These are phyloP conservation scores for Heliconius hewitsoni DNA, from an alignment of 1,140 invertebrate genomes.

Conservation along the genomic window DNA sequence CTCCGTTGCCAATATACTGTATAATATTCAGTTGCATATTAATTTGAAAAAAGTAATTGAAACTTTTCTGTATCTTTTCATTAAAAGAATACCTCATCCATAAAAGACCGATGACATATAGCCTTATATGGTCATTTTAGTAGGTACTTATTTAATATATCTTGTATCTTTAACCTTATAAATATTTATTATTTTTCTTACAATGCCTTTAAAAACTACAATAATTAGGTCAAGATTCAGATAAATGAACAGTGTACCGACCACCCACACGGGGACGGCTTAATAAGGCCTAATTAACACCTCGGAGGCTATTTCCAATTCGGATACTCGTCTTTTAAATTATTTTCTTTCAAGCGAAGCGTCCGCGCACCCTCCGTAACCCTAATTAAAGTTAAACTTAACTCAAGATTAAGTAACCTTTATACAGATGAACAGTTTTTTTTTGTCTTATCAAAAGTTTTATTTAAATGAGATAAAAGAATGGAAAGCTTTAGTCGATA, in stretches of 20 bases:
- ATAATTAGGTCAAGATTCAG: slow-evolving; percentile 64
- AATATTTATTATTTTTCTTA: background rate
- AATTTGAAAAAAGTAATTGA: background rate
- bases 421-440: slow-evolving; percentile 56
- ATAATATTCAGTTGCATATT: too few relatives aligned
- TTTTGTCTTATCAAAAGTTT: slow-evolving; percentile 60
- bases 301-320: slow-evolving; percentile 79
- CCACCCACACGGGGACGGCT: slow-evolving; percentile 78
- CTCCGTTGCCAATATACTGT: too few relatives aligned
- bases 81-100: too few relatives aligned
- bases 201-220: slow-evolving; percentile 35
- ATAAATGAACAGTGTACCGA: slow-evolving; percentile 73
- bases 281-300: slow-evolving; percentile 80
- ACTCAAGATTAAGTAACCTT: slow-evolving; percentile 77
- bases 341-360: slow-evolving; percentile 1
- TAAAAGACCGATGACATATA: too few relatives aligned
- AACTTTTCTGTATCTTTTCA: too few relatives aligned
- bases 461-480: slow-evolving; percentile 66
- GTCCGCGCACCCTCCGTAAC: background rate
- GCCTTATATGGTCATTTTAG: background rate
- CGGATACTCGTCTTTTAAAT: slow-evolving; percentile 30
- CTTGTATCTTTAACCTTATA: background rate
- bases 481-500: slow-evolving; percentile 10
- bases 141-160: background rate
- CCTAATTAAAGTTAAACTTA: slow-evolving; percentile 45